Evolutionary conservation across 2,888 invertebrate species (phyloP), one percentile per base, ranked within the genome.

Genomic region (Heliconius ethilla): DNA sequence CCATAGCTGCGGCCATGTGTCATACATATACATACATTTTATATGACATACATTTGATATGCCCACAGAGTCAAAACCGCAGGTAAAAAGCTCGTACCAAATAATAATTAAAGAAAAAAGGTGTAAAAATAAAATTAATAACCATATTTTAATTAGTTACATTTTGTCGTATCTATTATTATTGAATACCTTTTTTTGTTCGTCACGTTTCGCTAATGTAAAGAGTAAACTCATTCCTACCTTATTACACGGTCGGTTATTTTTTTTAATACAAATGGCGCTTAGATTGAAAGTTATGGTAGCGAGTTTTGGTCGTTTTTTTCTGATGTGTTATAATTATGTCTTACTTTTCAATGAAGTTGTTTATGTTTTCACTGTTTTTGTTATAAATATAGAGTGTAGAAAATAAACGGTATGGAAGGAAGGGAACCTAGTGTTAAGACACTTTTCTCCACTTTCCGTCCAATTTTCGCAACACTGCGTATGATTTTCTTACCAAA

Each of bases 221-320:
- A 83, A 83, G 79, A 81, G 82, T 84, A 83, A 83, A 84, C 83
- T 84, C 84, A 82, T 82, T 76, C 78, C 76, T 76, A 65, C 59
- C 79, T 83, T 79, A 83, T 84, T 84, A 83, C 83, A 81, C 82
- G 83, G 77, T 25, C 76, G 72, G 72, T 83, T 82, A 83, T 75
- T 74, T 80, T 81, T 55, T 69, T 63, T 63, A 63, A 63, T 63
- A 63, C 63, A 76, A 77, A 51, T 55, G 80, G 80, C 80, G 80
- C 80, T 80, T 75, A 75, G 45, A 73, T 62, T 72, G 27, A 63
- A 72, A 22, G 18, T 66, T 78, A 76, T 70, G 65, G 45, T 51
- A 51, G 69, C 74, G 70, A 29, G 37, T n/a, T 25, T 40, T 59
- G 59, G 67, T 78, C 62, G 25, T 62, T n/a, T 62, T 62, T 62